Evolutionary conservation across 2,888 invertebrate species (phyloP).

Genomic region (Apotomis betuletana): DNA sequence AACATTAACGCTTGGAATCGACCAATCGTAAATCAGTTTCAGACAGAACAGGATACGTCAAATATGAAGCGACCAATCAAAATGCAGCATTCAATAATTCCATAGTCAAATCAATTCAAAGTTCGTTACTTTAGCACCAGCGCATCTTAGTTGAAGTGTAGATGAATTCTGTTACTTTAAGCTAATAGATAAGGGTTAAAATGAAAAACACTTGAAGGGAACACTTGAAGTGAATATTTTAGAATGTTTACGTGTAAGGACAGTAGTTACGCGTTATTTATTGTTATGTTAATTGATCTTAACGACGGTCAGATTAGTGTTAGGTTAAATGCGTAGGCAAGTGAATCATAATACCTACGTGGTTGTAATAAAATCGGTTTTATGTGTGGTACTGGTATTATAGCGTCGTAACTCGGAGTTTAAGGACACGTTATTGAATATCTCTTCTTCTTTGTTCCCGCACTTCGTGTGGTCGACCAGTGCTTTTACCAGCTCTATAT

Average conservation of each 20-base stretch:
- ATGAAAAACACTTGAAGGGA: not conserved
- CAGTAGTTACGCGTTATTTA: slow-evolving; percentile 27
- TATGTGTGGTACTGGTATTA: slow-evolving; percentile 1
- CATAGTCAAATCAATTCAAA: slow-evolving; percentile 18
- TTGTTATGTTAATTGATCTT: slow-evolving; percentile 32
- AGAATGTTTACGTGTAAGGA: slow-evolving; percentile 39
- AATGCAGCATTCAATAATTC: slow-evolving; percentile 44
- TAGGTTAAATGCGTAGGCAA: slow-evolving; percentile 15
- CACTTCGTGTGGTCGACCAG: too few relatives aligned
- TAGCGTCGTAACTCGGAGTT: too few relatives aligned
- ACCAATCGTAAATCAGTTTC: slow-evolving; percentile 63
- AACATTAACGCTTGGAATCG: slow-evolving; percentile 48
- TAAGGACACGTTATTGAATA: too few relatives aligned
- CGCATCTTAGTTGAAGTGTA: not conserved
- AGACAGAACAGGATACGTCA: slow-evolving; percentile 48
- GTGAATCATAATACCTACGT: not conserved
- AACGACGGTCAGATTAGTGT: slow-evolving; percentile 11
- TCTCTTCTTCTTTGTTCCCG: too few relatives aligned
- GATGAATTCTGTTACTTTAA: not conserved
- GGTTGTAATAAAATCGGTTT: not conserved
- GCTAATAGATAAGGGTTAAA: not conserved
- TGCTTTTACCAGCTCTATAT: too few relatives aligned
- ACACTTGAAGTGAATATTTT: slow-evolving; percentile 32
- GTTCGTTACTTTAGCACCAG: not conserved
- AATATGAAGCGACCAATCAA: slow-evolving; percentile 55